phyloP scores from a whole-genome alignment of 1,140 invertebrate genomes.

The Pogonomyrmex barbatus region DNA sequence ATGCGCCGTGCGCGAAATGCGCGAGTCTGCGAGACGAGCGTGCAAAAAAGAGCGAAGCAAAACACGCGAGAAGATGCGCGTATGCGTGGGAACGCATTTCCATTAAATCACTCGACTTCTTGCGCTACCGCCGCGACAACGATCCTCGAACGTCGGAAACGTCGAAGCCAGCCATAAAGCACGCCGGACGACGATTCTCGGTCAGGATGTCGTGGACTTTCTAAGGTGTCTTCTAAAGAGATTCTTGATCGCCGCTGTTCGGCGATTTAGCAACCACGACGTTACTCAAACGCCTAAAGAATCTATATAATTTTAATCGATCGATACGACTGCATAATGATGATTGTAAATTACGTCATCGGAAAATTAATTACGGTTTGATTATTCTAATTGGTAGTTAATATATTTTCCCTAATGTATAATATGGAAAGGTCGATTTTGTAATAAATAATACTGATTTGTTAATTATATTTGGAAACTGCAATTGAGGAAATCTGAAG shows the following conservation, averaged over 20 bases:
- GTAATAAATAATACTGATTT: not conserved
- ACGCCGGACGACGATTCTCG: conserved; percentile 74
- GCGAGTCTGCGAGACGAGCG: conserved; percentile 10
- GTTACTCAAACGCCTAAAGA: not conserved
- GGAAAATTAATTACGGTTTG: not conserved
- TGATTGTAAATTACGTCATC: not conserved
- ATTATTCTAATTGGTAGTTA: not conserved
- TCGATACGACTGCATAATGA: not conserved
- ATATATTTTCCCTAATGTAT: not conserved
- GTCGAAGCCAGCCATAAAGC: conserved; percentile 67
- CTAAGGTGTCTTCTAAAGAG: conserved; percentile 63
- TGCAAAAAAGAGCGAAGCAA: conserved; percentile 11
- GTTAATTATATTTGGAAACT: not conserved
- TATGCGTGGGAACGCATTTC: conserved; percentile 76
- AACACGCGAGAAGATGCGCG: conserved; percentile 63
- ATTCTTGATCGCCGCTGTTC: conserved; percentile 50
- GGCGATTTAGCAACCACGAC: conserved; percentile 4
- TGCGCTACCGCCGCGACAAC: conserved; percentile 50
- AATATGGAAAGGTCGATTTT: not conserved
- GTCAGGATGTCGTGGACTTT: conserved; percentile 77
- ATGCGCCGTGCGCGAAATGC: not conserved
- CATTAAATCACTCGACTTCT: conserved; percentile 78
- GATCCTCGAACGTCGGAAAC: conserved; percentile 63
- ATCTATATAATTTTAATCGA: not conserved
- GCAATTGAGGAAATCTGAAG: not conserved